Percentiles rank a stretch among this genome's conserved stretches.
Evolutionary conservation across 2,113 vertebrate genomes (phyloP).

Genomic region (Alces alces): DNA sequence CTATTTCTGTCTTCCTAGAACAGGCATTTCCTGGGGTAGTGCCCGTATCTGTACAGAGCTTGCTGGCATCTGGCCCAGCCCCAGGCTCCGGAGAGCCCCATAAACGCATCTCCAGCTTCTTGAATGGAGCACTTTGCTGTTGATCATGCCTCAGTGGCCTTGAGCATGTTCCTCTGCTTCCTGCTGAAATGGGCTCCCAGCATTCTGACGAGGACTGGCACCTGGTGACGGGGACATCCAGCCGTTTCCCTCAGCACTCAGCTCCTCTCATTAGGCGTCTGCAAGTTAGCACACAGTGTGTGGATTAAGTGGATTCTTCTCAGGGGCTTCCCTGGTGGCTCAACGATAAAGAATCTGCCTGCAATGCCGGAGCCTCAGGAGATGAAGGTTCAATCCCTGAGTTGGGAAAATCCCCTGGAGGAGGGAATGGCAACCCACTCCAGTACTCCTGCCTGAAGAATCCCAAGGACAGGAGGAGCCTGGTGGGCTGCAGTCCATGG

Average conservation of each 20-base stretch:
- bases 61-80: conserved; percentile 1
- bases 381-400: not conserved
- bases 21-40: conserved; percentile 6
- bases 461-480: not conserved
- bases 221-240: not conserved
- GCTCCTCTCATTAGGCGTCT: not conserved
- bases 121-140: not conserved
- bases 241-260: not conserved
- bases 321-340: not conserved
- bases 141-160: not conserved
- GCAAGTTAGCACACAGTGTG: not conserved
- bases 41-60: not conserved
- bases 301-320: not conserved
- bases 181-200: not conserved
- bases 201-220: not conserved
- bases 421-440: not conserved
- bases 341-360: not conserved
- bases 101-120: not conserved
- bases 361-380: not conserved
- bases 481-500: not conserved
- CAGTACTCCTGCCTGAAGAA: not conserved
- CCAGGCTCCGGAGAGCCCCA: not conserved
- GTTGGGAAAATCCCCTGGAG: not conserved
- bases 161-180: not conserved
- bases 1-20: conserved; percentile 46